Percentiles rank a stretch among this genome's conserved stretches.
Evolutionary conservation across 2,797 vertebrate genomes (phyloP).

Genomic region (Galagoides demidoff): DNA sequence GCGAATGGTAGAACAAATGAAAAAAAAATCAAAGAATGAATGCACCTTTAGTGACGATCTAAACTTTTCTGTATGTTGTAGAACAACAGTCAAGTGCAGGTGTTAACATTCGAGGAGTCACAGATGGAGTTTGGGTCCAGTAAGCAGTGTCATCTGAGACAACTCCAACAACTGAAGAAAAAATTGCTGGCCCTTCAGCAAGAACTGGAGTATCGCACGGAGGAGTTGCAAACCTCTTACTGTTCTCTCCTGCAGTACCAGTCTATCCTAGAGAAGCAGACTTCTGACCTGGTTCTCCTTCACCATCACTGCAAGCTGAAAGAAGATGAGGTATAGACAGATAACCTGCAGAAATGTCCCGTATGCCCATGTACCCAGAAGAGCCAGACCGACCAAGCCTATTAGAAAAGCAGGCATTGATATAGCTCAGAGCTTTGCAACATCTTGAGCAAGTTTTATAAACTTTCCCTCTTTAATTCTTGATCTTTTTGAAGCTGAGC

Average conservation of each 20-base stretch:
- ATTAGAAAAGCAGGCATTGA: neutral
- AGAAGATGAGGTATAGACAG: slow-evolving; percentile 84
- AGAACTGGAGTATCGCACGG: slow-evolving; percentile 83
- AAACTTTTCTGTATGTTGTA: slow-evolving; percentile 43
- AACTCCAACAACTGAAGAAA: slow-evolving; percentile 83
- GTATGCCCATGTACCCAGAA: neutral
- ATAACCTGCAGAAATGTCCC: neutral
- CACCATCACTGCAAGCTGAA: slow-evolving; percentile 84
- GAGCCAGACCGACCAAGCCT: neutral
- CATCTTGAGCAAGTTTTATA: slow-evolving; percentile 10
- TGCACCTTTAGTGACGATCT: neutral
- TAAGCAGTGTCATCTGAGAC: slow-evolving; percentile 74
- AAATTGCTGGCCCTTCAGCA: slow-evolving; percentile 80
- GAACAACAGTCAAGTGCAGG: slow-evolving; percentile 59
- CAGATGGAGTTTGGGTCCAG: slow-evolving; percentile 61
- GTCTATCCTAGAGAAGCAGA: slow-evolving; percentile 77
- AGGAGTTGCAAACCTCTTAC: slow-evolving; percentile 78
- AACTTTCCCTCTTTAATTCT: slow-evolving; percentile 35
- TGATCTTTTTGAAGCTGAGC: slow-evolving; percentile 22
- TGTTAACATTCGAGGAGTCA: slow-evolving; percentile 28
- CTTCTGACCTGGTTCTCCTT: slow-evolving; percentile 79
- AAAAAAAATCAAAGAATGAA: slow-evolving; percentile 4
- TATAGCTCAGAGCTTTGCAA: neutral
- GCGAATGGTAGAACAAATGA: neutral
- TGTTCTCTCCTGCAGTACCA: slow-evolving; percentile 82